Evolutionary conservation across 1,140 invertebrate species (phyloP).

Genomic region (Leptinotarsa lineolata): DNA sequence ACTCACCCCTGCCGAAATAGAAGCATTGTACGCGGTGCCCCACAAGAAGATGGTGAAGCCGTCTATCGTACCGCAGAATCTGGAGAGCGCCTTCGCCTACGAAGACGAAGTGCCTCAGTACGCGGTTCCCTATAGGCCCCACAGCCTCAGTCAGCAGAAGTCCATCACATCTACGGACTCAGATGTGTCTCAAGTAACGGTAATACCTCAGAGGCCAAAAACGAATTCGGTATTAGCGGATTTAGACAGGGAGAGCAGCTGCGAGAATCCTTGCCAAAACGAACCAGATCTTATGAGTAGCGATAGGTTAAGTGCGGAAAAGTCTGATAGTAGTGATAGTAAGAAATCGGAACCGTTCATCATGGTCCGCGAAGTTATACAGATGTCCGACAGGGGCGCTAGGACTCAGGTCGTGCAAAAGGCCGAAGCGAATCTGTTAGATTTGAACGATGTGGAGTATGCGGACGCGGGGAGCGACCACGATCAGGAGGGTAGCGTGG

Average conservation of each 20-base stretch:
- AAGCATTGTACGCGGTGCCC: constrained; percentile 50
- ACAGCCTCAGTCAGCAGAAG: constrained; percentile 43
- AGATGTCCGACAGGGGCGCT: constrained; percentile 30
- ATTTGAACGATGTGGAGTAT: constrained; percentile 60
- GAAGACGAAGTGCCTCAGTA: constrained; percentile 35
- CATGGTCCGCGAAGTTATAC: constrained; percentile 39
- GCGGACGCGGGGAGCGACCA: constrained; percentile 60
- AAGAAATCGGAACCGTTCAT: constrained; percentile 44
- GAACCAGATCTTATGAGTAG: not conserved
- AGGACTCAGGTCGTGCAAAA: constrained; percentile 38
- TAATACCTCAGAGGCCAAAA: constrained; percentile 49
- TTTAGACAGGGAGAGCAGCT: constrained; percentile 52
- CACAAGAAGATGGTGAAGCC: constrained; percentile 27
- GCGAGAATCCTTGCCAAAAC: constrained; percentile 40
- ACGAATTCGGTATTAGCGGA: constrained; percentile 48
- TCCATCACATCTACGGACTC: constrained; percentile 48
- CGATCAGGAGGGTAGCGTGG: constrained; percentile 49
- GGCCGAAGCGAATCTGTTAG: constrained; percentile 55
- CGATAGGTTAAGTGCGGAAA: constrained; percentile 13
- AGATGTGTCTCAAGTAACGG: constrained; percentile 45
- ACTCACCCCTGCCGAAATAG: constrained; percentile 44
- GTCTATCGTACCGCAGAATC: constrained; percentile 5
- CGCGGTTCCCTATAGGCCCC: constrained; percentile 39
- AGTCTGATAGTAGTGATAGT: constrained; percentile 20
- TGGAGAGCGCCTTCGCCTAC: constrained; percentile 11